These are phyloP conservation scores for Meloidogyne floridensis DNA, from an alignment of 1,140 invertebrate species.

Conservation along the genomic window DNA sequence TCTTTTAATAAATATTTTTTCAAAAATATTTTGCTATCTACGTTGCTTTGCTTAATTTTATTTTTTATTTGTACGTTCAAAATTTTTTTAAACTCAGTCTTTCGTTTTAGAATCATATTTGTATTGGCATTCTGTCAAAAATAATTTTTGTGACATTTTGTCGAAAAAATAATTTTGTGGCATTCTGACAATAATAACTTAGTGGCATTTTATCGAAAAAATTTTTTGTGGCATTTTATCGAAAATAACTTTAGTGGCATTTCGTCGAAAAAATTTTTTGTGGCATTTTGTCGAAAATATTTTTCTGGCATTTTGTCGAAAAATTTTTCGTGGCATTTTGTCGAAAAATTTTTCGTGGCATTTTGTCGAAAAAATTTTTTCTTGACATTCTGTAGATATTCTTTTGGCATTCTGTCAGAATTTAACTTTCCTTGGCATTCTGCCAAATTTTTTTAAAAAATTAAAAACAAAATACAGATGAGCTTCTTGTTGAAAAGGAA, in stretches of 20 bases:
- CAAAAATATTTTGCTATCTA: conserved; percentile 12
- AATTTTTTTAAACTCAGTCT: no score
- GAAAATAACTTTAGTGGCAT: conserved; percentile 10
- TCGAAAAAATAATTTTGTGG: no score
- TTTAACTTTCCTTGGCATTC: no score
- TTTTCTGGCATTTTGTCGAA: no score
- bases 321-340: no score
- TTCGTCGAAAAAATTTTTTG: not conserved
- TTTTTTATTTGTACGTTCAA: no score
- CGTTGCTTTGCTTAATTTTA: not conserved
- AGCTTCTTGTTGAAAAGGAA: conserved; percentile 88
- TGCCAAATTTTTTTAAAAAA: conserved; percentile 2
- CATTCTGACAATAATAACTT: no score
- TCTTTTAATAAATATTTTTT: conserved; percentile 9
- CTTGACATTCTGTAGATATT: no score
- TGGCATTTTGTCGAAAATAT: not conserved
- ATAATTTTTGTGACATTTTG: no score
- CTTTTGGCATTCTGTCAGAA: not conserved
- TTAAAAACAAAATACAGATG: conserved; percentile 77
- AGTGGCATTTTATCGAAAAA: no score
- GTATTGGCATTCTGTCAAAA: not conserved
- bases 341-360: not conserved
- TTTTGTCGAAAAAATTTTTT: not conserved
- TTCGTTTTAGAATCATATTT: no score
- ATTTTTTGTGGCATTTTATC: conserved; percentile 8